Evolutionary conservation across 1,140 invertebrate genomes (phyloP), one percentile per base, ranked within the genome.

Genomic region (Olivierus martensii): DNA sequence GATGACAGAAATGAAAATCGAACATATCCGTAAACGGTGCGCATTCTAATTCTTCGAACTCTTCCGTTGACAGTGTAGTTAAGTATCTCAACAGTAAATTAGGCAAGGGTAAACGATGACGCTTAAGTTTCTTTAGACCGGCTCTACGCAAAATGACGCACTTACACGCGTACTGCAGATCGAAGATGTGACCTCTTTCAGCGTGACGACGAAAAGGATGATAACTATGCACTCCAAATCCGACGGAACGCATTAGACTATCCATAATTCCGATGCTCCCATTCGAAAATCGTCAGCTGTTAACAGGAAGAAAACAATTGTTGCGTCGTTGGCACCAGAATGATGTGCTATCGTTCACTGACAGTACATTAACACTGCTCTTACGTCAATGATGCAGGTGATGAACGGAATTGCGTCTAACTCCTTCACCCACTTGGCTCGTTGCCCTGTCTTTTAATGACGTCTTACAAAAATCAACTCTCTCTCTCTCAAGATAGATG

Each of bases 21-120:
- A 59, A 59, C 3, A 46, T 41, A 48, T 59, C 57, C 14, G 46
- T 46, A 12, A 56, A 53, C 11, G 57, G 57, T 7, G 57, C 57
- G 49, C 53, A 59, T 43, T 59, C 57, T 6, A 56, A 51, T 46
- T 52, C 49, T 17, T 52, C 47, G 34, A 59, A 59, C 46, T 59
- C 57, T 2, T 46, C 22, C 5, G 57, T 56, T 12, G 57, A 42
- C 11, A 59, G 17, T 6, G 46, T 55, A 35, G 44, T 18, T 2
- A 59, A 37, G 35, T 49, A 56, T 17, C 39, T 35, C 18, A 37
- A 3, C 15, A 59, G 18, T 2, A 37, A 41, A 10, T 43, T 49
- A 5, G 57, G 57, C 11, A 59, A 34, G 1, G 36, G 53, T 9
- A 28, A 28, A 28, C 28, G 28, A 1, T 28, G 28, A 9, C 28